phyloP scores from a whole-genome alignment of 2,797 vertebrate species.

The Sylvilagus floridanus region DNA sequence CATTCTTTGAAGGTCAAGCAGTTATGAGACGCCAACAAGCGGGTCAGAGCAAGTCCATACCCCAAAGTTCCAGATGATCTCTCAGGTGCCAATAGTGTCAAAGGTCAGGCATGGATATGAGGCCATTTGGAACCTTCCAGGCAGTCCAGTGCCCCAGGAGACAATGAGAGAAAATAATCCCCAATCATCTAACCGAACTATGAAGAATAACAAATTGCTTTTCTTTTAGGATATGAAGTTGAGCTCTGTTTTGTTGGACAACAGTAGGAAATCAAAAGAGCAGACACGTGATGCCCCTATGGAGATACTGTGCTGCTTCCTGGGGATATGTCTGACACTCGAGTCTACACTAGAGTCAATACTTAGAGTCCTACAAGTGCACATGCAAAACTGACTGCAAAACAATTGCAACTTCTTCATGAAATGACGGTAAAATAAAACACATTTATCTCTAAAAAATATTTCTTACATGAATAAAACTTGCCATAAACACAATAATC shows the following conservation, averaged over 20 bases:
- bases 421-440: background rate
- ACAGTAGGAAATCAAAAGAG: background rate
- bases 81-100: background rate
- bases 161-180: background rate
- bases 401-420: background rate
- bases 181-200: background rate
- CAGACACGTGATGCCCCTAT: background rate
- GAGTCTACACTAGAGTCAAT: background rate
- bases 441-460: background rate
- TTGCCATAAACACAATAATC: background rate
- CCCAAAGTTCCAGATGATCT: background rate
- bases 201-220: background rate
- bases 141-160: background rate
- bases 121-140: background rate
- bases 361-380: background rate
- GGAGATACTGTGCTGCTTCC: background rate
- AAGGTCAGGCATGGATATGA: background rate
- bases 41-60: background rate
- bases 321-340: background rate
- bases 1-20: background rate
- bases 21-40: background rate
- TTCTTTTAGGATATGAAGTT: background rate
- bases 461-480: constrained; percentile 21
- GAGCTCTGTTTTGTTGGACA: background rate
- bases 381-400: background rate